phyloP scores from a whole-genome alignment of 2,888 invertebrate genomes.

The Nomada lathburiana region DNA sequence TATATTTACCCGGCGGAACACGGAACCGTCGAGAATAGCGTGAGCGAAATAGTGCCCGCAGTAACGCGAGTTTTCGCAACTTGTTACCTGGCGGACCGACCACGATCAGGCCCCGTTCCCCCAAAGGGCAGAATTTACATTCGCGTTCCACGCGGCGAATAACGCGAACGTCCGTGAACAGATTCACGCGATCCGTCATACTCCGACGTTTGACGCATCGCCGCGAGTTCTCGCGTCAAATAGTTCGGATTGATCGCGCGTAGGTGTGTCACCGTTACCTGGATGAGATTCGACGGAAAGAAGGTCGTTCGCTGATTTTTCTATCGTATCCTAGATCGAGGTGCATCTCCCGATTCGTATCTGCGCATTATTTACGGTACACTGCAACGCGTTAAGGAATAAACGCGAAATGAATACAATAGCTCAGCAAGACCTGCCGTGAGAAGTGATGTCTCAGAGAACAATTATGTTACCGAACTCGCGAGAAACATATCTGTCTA shows the following conservation, averaged over 20 bases:
- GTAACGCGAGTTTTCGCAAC: conserved; percentile 58
- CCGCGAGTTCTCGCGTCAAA: conserved; percentile 62
- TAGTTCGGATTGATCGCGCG: conserved; percentile 69
- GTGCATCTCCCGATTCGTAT: background rate
- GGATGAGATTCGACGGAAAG: conserved; percentile 12
- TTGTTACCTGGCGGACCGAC: conserved; percentile 42
- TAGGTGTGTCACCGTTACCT: conserved; percentile 66
- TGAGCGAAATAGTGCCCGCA: conserved; percentile 27
- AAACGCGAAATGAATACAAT: no score
- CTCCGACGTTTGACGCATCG: conserved; percentile 52
- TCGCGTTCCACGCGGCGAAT: conserved; percentile 31
- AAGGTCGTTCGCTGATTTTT: background rate
- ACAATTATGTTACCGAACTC: no score
- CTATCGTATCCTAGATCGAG: background rate
- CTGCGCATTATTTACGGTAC: no score
- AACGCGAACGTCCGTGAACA: conserved; percentile 11
- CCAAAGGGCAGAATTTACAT: conserved; percentile 56
- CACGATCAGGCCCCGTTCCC: conserved; percentile 39
- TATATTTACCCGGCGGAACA: conserved; percentile 16
- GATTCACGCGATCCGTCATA: conserved; percentile 55
- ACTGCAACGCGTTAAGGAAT: no score
- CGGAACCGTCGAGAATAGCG: background rate
- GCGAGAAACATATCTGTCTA: no score
- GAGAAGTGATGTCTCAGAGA: no score
- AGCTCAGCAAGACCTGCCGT: no score